A percentile compares a stretch with the other conserved stretches of the same genome.
Conservation (phyloP, 2,888 invertebrate species). For the Cryptophagus acutangulus region DNA sequence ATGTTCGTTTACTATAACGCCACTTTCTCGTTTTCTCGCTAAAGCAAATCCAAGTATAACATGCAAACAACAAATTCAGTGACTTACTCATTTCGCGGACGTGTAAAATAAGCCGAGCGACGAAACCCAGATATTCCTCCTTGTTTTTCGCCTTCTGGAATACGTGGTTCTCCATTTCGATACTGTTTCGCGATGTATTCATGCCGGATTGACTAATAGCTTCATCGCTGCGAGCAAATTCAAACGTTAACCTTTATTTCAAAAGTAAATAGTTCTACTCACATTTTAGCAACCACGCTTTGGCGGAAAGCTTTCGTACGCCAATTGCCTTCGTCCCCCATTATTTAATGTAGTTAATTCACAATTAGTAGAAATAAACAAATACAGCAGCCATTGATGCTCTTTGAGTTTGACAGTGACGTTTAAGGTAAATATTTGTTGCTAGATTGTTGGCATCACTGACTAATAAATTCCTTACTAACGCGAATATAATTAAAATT, state of each 20-base stretch:
- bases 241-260: too few relatives aligned
- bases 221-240: slow-evolving; percentile 66
- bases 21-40: background rate
- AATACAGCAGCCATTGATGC: too few relatives aligned
- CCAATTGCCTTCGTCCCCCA: slow-evolving; percentile 61
- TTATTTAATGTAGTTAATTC: too few relatives aligned
- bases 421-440: too few relatives aligned
- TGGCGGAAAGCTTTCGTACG: slow-evolving; percentile 74
- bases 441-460: too few relatives aligned
- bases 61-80: too few relatives aligned
- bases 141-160: slow-evolving; percentile 83
- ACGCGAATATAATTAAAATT: too few relatives aligned
- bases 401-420: too few relatives aligned
- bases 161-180: slow-evolving; percentile 92
- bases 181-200: slow-evolving; percentile 77
- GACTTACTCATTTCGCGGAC: slow-evolving; percentile 86
- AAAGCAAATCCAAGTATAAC: too few relatives aligned
- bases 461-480: too few relatives aligned
- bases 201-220: slow-evolving; percentile 78
- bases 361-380: too few relatives aligned
- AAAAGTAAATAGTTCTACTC: slow-evolving; percentile 43
- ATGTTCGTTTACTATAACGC: background rate
- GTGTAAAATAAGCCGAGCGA: slow-evolving; percentile 84
- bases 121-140: slow-evolving; percentile 87
- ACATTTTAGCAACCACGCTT: slow-evolving; percentile 84